Evolutionary conservation across 2,888 invertebrate genomes (phyloP), one percentile per base, ranked within the genome.

Genomic region (Megalurothrips usitatus): DNA sequence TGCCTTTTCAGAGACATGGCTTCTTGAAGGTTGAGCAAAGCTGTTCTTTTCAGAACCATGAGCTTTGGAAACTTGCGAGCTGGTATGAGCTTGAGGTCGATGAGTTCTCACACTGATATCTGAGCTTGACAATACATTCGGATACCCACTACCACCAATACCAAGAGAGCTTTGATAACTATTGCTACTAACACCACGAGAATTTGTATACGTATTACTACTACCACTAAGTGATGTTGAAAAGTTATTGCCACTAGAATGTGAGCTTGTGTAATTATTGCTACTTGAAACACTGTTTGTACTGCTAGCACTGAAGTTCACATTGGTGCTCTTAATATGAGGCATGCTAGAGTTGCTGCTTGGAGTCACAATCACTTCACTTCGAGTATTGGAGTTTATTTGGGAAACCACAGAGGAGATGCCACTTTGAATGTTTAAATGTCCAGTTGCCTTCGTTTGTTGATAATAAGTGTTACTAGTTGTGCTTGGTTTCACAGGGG

Each of bases 311-410:
- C 68, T 75, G 26, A 26, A 75, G 26, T 75, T 75, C 12, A 26
- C 68, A 75, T 12, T 75, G 68, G 68, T 75, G 68, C 68, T 75
- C 26, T 75, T 75, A 12, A 75, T 75, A 26, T 75, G 68, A 11
- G 68, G 68, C 68, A 75, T 75, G 26, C 23, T 75, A 26, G 68
- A 75, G 68, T 26, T 75, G 26, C 26, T 26, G 26, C 68, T 75
- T 12, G 68, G 68, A 75, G 68, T 75, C 68, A 75, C 68, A 26
- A 75, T 75, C 68, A 75, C 68, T 26, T 75, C 68, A 75, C 68
- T 75, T 9, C 68, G 68, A 26, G 23, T 26, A 23, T 26, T 75
- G 10, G 68, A 26, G 68, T 75, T 75, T 1, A n/a, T 26, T 10
- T 26, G 68, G 26, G 68, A 75, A 26, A 75, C 58, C 19, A 58